phyloP scores from a whole-genome alignment of 2,888 invertebrate genomes.

The Icerya purchasi region DNA sequence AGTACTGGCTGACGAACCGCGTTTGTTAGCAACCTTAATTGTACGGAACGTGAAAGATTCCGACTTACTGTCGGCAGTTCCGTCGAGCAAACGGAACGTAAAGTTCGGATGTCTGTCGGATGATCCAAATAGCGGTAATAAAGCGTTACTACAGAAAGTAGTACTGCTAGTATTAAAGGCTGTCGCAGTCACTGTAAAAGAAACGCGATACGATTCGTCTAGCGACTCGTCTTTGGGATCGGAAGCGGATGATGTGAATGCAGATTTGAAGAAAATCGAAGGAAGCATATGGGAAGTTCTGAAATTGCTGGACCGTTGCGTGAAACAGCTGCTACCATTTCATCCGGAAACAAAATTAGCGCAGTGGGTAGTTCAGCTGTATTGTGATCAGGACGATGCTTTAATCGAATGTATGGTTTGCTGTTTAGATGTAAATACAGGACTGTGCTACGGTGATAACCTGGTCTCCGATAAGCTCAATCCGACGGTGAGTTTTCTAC shows the following conservation, averaged over 20 bases:
- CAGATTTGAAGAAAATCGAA: slow-evolving; percentile 73
- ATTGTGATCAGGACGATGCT: slow-evolving; percentile 78
- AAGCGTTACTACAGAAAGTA: slow-evolving; percentile 64
- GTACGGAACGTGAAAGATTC: slow-evolving; percentile 70
- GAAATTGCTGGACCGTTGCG: slow-evolving; percentile 57
- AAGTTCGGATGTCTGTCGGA: slow-evolving; percentile 31
- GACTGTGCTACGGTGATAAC: slow-evolving; percentile 58
- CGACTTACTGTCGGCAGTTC: slow-evolving; percentile 37
- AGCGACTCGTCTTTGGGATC: slow-evolving; percentile 67
- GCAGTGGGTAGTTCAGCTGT: slow-evolving; percentile 68
- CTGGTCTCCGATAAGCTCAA: slow-evolving; percentile 59
- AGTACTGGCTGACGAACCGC: slow-evolving; percentile 68
- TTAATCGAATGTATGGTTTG: slow-evolving; percentile 82
- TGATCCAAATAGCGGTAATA: slow-evolving; percentile 32
- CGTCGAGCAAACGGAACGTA: slow-evolving; percentile 29
- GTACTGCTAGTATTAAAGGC: slow-evolving; percentile 70
- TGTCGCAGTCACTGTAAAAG: slow-evolving; percentile 72
- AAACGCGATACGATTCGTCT: slow-evolving; percentile 59
- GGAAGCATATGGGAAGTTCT: slow-evolving; percentile 63
- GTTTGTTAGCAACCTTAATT: slow-evolving; percentile 62
- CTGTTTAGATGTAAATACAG: slow-evolving; percentile 66
- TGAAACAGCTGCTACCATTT: slow-evolving; percentile 58
- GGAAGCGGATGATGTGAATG: slow-evolving; percentile 64
- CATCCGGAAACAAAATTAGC: slow-evolving; percentile 73
- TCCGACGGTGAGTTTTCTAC: slow-evolving; percentile 67